Evolutionary conservation across 2,888 invertebrate species (phyloP).

Genomic region (Megamerina dolium): DNA sequence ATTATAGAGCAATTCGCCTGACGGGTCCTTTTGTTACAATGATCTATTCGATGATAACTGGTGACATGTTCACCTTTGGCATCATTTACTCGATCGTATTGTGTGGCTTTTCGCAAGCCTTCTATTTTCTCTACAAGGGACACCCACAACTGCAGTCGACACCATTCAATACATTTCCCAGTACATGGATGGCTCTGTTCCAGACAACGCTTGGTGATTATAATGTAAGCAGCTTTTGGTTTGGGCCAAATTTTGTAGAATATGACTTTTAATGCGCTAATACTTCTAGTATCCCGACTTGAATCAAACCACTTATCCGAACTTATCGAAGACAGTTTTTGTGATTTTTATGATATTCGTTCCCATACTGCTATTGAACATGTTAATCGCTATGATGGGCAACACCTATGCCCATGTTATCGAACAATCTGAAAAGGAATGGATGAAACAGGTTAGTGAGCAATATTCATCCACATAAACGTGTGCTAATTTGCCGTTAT

Average conservation of each 20-base stretch:
- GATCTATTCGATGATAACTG: constrained; percentile 98
- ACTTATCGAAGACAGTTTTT: constrained; percentile 92
- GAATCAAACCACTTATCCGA: constrained; percentile 82
- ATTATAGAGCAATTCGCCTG: constrained; percentile 77
- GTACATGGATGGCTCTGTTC: constrained; percentile 96
- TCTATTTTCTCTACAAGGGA: constrained; percentile 89
- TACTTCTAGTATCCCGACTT: constrained; percentile 84
- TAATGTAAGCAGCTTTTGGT: constrained; percentile 62
- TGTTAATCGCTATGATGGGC: constrained; percentile 99
- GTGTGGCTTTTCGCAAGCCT: constrained; percentile 93
- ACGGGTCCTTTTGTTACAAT: constrained; percentile 99
- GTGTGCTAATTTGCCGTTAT: not conserved
- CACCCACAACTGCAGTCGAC: constrained; percentile 76
- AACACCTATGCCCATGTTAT: constrained; percentile 98
- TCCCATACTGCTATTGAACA: constrained; percentile 92
- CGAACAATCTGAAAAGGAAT: constrained; percentile 97
- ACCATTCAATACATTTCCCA: constrained; percentile 76
- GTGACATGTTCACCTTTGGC: constrained; percentile 97
- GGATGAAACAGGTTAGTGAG: constrained; percentile 77
- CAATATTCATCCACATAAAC: too few species aligned
- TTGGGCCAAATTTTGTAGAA: not conserved
- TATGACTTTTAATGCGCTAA: not conserved
- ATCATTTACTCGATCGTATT: constrained; percentile 94
- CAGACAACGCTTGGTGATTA: constrained; percentile 97
- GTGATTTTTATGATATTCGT: constrained; percentile 97